phyloP scores from a whole-genome alignment of 2,888 invertebrate species.

The Onthophagus sagittarius region DNA sequence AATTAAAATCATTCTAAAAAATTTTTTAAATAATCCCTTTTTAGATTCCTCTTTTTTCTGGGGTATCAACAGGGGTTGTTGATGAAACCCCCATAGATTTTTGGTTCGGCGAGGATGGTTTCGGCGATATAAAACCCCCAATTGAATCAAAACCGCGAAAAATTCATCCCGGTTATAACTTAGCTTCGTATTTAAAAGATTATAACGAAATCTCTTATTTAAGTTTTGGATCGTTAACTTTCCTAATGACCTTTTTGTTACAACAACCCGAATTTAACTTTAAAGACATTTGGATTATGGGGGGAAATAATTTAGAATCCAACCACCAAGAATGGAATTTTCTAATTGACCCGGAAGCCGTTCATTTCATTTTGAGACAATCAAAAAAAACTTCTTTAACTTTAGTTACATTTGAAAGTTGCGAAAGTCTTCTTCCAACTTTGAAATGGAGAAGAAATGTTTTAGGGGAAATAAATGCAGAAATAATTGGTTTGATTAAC shows the following conservation, averaged over 20 bases:
- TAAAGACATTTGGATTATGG: conserved; percentile 17
- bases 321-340: conserved; percentile 10
- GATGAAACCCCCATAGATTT: neutral
- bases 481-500: neutral
- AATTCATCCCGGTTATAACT: neutral
- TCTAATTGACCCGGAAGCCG: conserved; percentile 9
- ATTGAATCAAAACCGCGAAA: neutral
- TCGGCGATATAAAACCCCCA: conserved; percentile 6
- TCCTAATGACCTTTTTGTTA: neutral
- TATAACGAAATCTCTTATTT: neutral
- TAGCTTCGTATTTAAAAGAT: neutral
- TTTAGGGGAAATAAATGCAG: neutral
- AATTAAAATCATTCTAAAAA: neutral
- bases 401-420: neutral
- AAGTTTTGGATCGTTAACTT: conserved; percentile 8
- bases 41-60: conserved; percentile 8
- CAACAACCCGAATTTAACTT: neutral
- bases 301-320: conserved; percentile 10
- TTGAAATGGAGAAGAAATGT: neutral
- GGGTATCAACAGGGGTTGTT: neutral
- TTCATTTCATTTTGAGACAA: conserved; percentile 8
- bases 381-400: neutral
- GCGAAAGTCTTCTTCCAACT: neutral
- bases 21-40: neutral
- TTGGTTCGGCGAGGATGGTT: conserved; percentile 13